A percentile compares a stretch with the other conserved stretches of the same genome.
Evolutionary conservation across 2,113 vertebrate species (phyloP).

Genomic region (Siphamia tubifer): DNA sequence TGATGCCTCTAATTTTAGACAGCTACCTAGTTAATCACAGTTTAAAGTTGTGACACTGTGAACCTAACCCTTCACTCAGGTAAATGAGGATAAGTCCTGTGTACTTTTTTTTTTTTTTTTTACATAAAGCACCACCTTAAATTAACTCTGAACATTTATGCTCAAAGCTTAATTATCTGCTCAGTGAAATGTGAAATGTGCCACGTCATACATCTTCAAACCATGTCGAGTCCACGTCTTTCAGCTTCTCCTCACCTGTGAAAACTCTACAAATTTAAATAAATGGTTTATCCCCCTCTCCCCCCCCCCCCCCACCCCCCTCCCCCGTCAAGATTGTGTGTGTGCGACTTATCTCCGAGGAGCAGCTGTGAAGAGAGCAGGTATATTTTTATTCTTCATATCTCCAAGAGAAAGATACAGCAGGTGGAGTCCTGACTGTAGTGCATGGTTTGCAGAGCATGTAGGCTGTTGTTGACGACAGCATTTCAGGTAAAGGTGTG

Average conservation of each 20-base stretch:
- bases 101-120: not conserved
- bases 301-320: slow-evolving; percentile 5
- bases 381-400: slow-evolving; percentile 65
- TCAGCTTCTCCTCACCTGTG: slow-evolving; percentile 20
- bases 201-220: slow-evolving; percentile 7
- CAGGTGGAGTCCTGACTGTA: slow-evolving; percentile 16
- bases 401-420: slow-evolving; percentile 45
- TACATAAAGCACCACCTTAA: slow-evolving; percentile 3
- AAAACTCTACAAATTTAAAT: slow-evolving; percentile 41
- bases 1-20: not conserved
- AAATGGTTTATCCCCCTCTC: slow-evolving; percentile 11
- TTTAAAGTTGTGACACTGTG: not conserved
- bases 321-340: slow-evolving; percentile 10
- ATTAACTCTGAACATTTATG: slow-evolving; percentile 16
- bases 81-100: not conserved
- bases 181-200: slow-evolving; percentile 17
- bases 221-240: not conserved
- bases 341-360: slow-evolving; percentile 54
- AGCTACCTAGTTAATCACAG: slow-evolving; percentile 1
- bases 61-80: not conserved
- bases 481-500: slow-evolving; percentile 30
- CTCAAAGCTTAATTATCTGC: slow-evolving; percentile 43
- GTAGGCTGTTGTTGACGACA: slow-evolving; percentile 19
- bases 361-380: slow-evolving; percentile 57
- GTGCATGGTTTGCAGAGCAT: slow-evolving; percentile 15